Base-by-base conservation (phyloP, 2,888 invertebrate species). In the Ophioninae sp. region DNA sequence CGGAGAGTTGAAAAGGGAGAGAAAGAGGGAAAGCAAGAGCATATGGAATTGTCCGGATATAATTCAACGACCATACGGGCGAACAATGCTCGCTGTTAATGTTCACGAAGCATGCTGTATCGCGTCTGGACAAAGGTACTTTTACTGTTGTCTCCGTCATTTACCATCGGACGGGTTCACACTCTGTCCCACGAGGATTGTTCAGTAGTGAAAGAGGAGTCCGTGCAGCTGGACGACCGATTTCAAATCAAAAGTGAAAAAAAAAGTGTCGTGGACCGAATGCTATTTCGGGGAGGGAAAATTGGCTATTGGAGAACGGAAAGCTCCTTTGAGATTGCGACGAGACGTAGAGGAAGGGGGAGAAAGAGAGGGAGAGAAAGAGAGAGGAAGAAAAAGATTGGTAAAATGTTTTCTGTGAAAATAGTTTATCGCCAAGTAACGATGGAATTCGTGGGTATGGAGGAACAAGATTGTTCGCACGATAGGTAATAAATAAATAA, bases 371-470 rank as follows among this genome's bases (percentile, higher is more conserved):
- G 2, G 50, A 5, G 50, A 50, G 50, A 50, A 13, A 44, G 56
- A 72, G 57, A 37, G 56, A 73, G 82, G 64, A n/a, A 10, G 44
- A 23, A 79, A 86, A 79, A 82, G 68, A 78, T 69, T 72, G 72
- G 81, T 79, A 82, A 69, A 73, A 93, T 93, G 92, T 93, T 91
- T 88, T 91, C 90, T 50, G 88, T 93, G 81, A 90, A 90, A 87
- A 91, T 91, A 80, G 91, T 93, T 83, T 93, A 93, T 79, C 91
- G 88, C 77, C 93, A 92, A 88, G 90, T 92, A 84, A 91, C 92
- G 39, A 90, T 92, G 91, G 92, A 93, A 84, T 90, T 91, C 74
- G 89, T 82, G 74, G 88, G 90, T 65, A 83, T 81, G n/a, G 85
- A 84, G 30, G 57, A 56, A 62, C 30, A 57, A 39, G 23, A 69